Evolutionary conservation across 2,113 vertebrate species (phyloP).

Genomic region (Gallinago jamesoni): DNA sequence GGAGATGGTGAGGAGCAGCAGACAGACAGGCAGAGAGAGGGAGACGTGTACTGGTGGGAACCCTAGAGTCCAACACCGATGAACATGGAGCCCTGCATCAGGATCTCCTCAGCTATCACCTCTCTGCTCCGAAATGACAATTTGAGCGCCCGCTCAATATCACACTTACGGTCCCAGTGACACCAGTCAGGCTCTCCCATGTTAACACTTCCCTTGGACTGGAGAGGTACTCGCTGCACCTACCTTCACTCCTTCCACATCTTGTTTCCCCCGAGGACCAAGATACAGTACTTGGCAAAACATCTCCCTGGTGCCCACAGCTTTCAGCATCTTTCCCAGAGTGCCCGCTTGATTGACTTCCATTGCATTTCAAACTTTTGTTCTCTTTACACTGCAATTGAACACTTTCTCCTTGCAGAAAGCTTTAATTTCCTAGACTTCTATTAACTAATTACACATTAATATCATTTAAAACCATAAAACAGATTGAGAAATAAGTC

Average conservation of each 20-base stretch:
- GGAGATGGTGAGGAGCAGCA: background rate
- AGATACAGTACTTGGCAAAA: background rate
- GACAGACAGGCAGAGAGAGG: background rate
- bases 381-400: background rate
- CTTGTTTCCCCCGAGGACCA: background rate
- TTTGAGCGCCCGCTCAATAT: background rate
- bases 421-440: background rate
- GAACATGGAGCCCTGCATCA: fast-evolving
- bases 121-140: background rate
- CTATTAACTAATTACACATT: background rate
- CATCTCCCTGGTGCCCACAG: fast-evolving
- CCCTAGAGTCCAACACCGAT: background rate
- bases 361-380: background rate
- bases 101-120: background rate
- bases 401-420: background rate
- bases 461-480: background rate
- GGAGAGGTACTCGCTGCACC: background rate
- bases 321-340: background rate
- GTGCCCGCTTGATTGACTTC: background rate
- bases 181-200: background rate
- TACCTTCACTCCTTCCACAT: background rate
- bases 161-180: background rate
- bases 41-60: background rate
- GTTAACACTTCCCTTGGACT: background rate
- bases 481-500: background rate